Percentiles rank a stretch among this genome's conserved stretches.
Evolutionary conservation across 2,113 vertebrate genomes (phyloP).

Genomic region (Pica pica): DNA sequence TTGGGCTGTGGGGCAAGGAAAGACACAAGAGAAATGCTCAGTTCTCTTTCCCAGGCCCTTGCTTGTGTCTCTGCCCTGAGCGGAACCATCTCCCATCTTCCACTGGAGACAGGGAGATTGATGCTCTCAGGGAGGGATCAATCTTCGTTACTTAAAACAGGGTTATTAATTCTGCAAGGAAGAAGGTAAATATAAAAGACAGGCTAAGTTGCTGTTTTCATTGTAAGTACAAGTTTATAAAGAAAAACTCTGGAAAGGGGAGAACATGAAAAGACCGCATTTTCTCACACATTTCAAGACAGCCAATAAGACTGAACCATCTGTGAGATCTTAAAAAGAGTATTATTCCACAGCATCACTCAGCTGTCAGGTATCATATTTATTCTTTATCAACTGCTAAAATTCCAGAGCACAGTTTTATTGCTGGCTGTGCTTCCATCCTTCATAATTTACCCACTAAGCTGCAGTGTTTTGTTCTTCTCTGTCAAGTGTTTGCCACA

Average conservation of each 20-base stretch:
- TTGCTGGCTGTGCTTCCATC: neutral
- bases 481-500: neutral
- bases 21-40: neutral
- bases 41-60: neutral
- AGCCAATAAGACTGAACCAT: neutral
- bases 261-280: neutral
- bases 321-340: neutral
- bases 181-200: neutral
- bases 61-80: neutral
- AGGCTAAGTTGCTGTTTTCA: neutral
- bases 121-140: neutral
- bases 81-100: neutral
- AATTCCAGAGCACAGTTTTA: neutral
- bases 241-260: neutral
- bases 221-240: neutral
- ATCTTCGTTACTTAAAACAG: neutral
- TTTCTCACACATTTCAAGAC: neutral
- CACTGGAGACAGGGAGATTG: rapidly evolving
- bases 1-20: neutral
- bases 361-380: neutral
- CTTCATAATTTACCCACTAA: neutral
- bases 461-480: neutral
- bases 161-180: neutral
- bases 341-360: neutral
- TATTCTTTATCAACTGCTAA: neutral